Evolutionary conservation across 2,888 invertebrate genomes (phyloP).

Genomic region (Dryobotodes eremita): DNA sequence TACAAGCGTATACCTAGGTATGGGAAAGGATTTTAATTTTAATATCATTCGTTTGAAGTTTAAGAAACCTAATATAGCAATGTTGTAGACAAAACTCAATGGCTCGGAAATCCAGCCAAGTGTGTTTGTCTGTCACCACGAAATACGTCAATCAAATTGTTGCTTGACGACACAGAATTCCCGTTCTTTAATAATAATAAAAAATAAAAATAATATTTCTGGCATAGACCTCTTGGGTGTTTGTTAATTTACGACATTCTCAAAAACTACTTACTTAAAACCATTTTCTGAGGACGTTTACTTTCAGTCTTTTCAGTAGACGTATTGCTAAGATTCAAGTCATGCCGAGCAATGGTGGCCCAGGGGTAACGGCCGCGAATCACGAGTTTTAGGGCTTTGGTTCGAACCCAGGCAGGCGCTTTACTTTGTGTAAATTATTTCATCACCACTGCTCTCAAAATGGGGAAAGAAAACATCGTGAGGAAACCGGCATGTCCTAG

Average conservation of each 20-base stretch:
- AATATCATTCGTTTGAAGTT: conserved; percentile 4
- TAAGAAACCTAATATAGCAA: conserved; percentile 38
- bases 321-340: no score
- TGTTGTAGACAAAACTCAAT: conserved; percentile 23
- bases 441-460: neutral
- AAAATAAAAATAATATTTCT: no score
- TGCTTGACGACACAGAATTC: neutral
- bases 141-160: conserved; percentile 18
- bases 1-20: neutral
- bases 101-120: conserved; percentile 42
- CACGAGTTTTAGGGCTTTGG: neutral
- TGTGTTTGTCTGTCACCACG: conserved; percentile 24
- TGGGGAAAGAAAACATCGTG: neutral
- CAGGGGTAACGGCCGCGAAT: neutral
- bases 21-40: neutral
- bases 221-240: no score
- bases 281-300: no score
- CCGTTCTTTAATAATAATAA: no score
- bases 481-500: neutral
- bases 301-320: no score
- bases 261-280: no score
- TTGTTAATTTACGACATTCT: no score
- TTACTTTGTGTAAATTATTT: neutral
- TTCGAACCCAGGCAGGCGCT: neutral
- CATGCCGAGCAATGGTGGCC: no score